Evolutionary conservation across 2,888 invertebrate genomes (phyloP), one percentile per base, ranked within the genome.

Genomic region (Creontiades dilutus): DNA sequence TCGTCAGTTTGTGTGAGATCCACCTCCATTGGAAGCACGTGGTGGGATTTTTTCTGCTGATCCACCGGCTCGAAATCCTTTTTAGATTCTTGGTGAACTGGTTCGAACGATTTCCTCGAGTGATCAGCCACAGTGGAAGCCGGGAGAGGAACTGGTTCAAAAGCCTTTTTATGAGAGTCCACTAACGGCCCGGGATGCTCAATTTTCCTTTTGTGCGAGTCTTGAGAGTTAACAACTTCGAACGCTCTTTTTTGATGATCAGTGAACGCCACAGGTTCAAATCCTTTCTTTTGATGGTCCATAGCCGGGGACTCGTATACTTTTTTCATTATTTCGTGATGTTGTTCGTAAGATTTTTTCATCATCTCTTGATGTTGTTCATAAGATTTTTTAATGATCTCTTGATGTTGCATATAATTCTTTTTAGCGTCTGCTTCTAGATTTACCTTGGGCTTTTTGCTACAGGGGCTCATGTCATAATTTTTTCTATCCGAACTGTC

Each of bases 1-100:
- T 91, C 93, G 2, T 93, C 92, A 55, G 93, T 92, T n/a, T 93
- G 90, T 1, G 93, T 93, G 85, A 94, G 93, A 90, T 93, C 93
- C 0, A 93, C 93, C 91, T 93, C 93, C 91, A 93, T 93, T 0
- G 93, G 93, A 48, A 93, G 57, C 0, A 55, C 19, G 28, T 57
- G 78, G 46, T 80, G 86, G 47, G 86, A 46, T 75, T 86, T 86
- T 28, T 82, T 82, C 14, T n/a, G 82, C 14, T 82, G 78, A 9
- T 88, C 78, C 16, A 80, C 57, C 9, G 75, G 86, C 23, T 86
- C 86, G 13, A 75, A 75, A 14, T 52, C 68, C n/a, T 86, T 75
- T 47, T 61, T 86, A 16, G 23, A 23, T n/a, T 75, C 86, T 55
- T 88, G 88, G 13, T 14, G 75, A 27, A 80, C 55, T 16, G 78